phyloP scores from a whole-genome alignment of 2,797 vertebrate genomes.

The Psittacula echo region DNA sequence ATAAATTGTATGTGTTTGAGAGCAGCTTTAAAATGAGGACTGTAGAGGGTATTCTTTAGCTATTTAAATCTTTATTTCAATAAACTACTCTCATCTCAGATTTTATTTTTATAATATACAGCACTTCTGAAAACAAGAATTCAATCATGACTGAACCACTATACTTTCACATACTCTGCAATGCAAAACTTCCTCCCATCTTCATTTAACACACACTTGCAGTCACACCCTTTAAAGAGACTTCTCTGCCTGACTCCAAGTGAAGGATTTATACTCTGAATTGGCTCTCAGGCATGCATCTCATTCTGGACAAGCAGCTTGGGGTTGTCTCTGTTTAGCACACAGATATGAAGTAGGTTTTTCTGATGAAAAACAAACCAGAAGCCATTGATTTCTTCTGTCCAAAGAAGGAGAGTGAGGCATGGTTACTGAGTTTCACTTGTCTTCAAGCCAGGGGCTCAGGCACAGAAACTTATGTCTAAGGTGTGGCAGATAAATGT shows the following conservation, averaged over 20 bases:
- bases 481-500: not conserved
- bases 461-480: not conserved
- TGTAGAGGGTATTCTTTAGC: not conserved
- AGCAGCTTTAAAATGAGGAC: not conserved
- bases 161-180: not conserved
- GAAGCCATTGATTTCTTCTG: not conserved
- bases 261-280: not conserved
- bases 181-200: not conserved
- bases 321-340: not conserved
- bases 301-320: not conserved
- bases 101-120: not conserved
- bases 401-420: not conserved
- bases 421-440: not conserved
- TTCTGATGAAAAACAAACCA: not conserved
- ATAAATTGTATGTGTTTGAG: not conserved
- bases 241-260: not conserved
- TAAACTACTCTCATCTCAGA: not conserved
- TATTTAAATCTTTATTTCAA: not conserved
- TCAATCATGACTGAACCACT: not conserved
- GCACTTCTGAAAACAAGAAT: not conserved
- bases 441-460: not conserved
- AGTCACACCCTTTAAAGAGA: not conserved
- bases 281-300: not conserved
- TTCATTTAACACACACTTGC: not conserved
- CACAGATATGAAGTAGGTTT: not conserved